phyloP scores from a whole-genome alignment of 1,140 invertebrate genomes.

The Bombus pyrosoma region DNA sequence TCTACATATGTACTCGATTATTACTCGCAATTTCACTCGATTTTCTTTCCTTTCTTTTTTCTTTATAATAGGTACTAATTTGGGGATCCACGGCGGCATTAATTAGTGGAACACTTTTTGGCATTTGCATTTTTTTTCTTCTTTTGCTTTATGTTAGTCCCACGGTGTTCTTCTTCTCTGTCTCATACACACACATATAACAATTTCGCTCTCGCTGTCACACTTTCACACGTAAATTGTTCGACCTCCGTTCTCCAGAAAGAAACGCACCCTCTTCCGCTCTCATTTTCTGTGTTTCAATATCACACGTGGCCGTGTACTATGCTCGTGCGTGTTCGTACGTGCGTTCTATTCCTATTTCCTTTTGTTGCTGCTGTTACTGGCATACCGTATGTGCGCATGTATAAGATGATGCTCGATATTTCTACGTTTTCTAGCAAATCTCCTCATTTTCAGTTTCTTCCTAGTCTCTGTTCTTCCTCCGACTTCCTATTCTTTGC shows the following conservation, averaged over 20 bases:
- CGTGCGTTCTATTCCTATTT: not conserved
- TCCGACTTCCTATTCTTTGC: not conserved
- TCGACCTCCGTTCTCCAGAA: not conserved
- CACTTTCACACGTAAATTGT: not conserved
- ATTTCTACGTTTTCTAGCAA: not conserved
- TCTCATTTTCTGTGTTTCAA: too few species aligned
- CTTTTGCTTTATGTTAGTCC: conserved; percentile 46
- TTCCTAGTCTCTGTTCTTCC: not conserved
- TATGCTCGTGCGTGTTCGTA: not conserved
- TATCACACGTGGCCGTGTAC: not conserved
- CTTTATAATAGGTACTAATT: conserved; percentile 51
- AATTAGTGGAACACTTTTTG: conserved; percentile 73
- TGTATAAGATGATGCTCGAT: not conserved
- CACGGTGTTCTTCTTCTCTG: conserved; percentile 47
- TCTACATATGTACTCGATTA: conserved; percentile 48
- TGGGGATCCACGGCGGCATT: conserved; percentile 63
- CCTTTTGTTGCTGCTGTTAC: not conserved
- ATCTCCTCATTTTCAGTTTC: not conserved
- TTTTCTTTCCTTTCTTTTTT: conserved; percentile 6
- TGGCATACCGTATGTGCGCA: not conserved
- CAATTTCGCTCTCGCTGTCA: not conserved
- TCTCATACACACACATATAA: conserved; percentile 6
- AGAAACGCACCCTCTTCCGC: not conserved
- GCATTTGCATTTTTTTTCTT: conserved; percentile 55
- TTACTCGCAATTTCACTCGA: conserved; percentile 46